Evolutionary conservation across 2,797 vertebrate species (phyloP), one percentile per base, ranked within the genome.

Genomic region (Remorina albescens): DNA sequence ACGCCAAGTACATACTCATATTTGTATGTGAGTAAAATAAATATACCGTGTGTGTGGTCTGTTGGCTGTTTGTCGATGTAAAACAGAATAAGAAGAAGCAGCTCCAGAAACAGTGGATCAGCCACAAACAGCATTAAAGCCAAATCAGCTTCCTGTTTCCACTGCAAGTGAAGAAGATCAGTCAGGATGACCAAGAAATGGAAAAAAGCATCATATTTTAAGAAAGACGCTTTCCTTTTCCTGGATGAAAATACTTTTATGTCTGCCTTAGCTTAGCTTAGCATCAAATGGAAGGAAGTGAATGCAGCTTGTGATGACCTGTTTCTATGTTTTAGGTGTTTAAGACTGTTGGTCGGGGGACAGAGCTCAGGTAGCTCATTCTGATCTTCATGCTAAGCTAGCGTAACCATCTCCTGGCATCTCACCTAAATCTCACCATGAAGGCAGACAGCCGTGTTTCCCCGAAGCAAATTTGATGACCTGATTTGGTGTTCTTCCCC

Each of bases 71-170:
- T 70, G 46, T 61, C 21, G 23, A 2, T 41, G n/a, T 44, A 34
- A 39, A 62, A 44, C 10, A 66, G 57, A 57, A 61, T 39, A 15
- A 39, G 13, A 50, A 39, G 51, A 58, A 62, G 37, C 26, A n/a
- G 28, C 32, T 63, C 34, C 42, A 60, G 42, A 15, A 64, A 56
- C 32, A 50, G 21, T 19, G 4, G 8, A 63, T 67, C 68, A 72
- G 54, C 49, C 47, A 46, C 19, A 32, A 56, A 42, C 36, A 36
- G 11, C 34, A 30, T 53, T 67, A 57, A 25, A 25, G 30, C 30
- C 25, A n/a, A 36, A 65, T 21, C 32, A 32, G 23, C 46, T 44
- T 76, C 53, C 60, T 28, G 19, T 54, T 46, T 16, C 19, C 6
- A 47, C 13, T 7, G 18, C 39, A 30, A 11, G 0, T 28, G 25